phyloP scores from a whole-genome alignment of 2,797 vertebrate genomes.

The Chelonia mydas region DNA sequence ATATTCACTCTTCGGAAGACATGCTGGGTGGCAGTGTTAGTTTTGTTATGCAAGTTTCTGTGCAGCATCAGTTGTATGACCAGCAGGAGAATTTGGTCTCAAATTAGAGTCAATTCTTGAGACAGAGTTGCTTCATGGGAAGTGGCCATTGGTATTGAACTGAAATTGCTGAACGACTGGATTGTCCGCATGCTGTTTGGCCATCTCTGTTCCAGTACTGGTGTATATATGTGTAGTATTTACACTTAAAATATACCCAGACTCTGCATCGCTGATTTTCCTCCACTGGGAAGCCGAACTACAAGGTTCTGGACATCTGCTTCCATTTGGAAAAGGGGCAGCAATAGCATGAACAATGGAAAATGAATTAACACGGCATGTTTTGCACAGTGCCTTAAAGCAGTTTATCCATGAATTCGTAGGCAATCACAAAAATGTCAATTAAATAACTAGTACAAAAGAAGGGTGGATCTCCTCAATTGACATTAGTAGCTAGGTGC shows the following conservation, averaged over 20 bases:
- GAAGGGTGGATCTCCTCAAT: not conserved
- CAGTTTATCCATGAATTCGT: not conserved
- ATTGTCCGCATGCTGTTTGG: not conserved
- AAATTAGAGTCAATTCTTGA: not conserved
- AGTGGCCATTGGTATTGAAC: not conserved
- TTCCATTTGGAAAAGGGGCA: not conserved
- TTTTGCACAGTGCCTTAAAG: not conserved
- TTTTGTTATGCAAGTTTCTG: rapidly evolving
- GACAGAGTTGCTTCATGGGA: rapidly evolving
- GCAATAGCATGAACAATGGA: rapidly evolving
- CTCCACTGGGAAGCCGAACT: not conserved
- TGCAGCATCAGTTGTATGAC: rapidly evolving
- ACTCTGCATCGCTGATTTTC: not conserved
- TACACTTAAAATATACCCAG: not conserved
- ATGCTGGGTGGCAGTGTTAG: not conserved
- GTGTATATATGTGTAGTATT: rapidly evolving
- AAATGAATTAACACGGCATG: not conserved
- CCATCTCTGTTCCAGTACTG: rapidly evolving
- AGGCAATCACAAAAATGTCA: rapidly evolving
- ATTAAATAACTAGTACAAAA: not conserved
- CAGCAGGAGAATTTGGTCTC: not conserved
- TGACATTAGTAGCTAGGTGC: rapidly evolving
- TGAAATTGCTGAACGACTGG: not conserved
- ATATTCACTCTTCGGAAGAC: not conserved
- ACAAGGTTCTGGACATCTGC: not conserved